phyloP scores from a whole-genome alignment of 2,113 vertebrate species.

The Rousettus leschenaultii region DNA sequence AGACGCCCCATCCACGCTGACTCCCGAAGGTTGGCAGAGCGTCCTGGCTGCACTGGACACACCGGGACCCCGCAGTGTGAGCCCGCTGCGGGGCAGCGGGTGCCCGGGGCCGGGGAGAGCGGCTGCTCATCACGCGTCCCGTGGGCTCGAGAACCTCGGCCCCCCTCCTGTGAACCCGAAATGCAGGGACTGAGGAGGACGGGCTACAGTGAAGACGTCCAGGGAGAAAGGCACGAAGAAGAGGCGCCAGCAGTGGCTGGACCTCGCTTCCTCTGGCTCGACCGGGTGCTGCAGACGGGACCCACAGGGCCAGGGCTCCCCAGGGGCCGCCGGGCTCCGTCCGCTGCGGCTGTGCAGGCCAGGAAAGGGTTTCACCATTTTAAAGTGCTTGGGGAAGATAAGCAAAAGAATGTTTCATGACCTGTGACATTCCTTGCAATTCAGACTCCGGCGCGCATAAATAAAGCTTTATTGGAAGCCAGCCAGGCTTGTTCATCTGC shows the following conservation, averaged over 20 bases:
- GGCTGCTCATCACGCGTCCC: background rate
- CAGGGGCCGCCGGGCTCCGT: too few species aligned
- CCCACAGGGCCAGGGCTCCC: too few species aligned
- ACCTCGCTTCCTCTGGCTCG: rapidly evolving
- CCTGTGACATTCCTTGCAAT: background rate
- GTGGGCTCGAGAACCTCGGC: too few species aligned
- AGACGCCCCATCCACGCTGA: background rate
- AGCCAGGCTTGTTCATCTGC: background rate
- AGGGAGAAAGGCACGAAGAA: too few species aligned
- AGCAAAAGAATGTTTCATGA: background rate
- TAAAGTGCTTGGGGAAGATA: background rate
- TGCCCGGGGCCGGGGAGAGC: rapidly evolving
- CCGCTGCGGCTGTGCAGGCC: too few species aligned
- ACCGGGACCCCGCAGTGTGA: background rate
- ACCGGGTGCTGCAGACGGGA: too few species aligned
- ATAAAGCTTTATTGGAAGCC: background rate
- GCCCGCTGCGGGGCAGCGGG: background rate
- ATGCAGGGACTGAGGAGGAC: background rate
- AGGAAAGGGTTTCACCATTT: background rate
- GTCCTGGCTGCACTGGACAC: background rate
- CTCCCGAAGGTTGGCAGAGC: background rate
- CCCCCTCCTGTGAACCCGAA: background rate
- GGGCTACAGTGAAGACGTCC: too few species aligned
- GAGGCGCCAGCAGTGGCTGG: rapidly evolving
- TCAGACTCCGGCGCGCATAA: background rate